Evolutionary conservation across 2,797 vertebrate genomes (phyloP), one percentile per base, ranked within the genome.

Genomic region (Galagoides demidoff): DNA sequence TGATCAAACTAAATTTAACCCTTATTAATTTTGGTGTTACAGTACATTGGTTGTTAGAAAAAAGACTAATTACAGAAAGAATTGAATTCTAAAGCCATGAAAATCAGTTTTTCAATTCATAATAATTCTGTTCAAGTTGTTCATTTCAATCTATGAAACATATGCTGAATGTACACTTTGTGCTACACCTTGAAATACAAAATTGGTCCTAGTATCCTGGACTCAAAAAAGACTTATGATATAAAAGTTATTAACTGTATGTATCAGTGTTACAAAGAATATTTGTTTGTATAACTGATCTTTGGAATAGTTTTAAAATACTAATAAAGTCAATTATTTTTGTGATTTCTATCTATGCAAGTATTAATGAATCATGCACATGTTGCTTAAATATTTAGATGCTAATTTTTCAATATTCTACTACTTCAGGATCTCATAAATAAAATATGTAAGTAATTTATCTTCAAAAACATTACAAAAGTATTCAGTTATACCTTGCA

Each of bases 121-220:
- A 89, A 82, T 9, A 93, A 63, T 96, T 95, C 23, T 23, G 37
- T 63, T 86, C 31, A 93, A 74, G 0, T 2, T 71, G 17, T 64
- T 83, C 19, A 74, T 96, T 94, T 92, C 34, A 92, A 76, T 27
- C 78, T 59, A 71, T 88, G 57, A 89, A 89, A 93, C 5, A 92
- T 23, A 93, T n/a, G 39, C 22, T 78, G 27, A 90, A 27, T 17
- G 81, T 61, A 68, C 84, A 89, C 13, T 64, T 76, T 84, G 5
- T 87, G 2, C 29, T 34, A 59, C 20, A 39, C 22, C 23, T 83
- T 95, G 31, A 92, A 90, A 79, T 29, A 61, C 3, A 59, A 82
- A 73, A 27, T 31, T 92, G 39, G 25, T 68, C 83, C 9, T 89
- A 59, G 43, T 83, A 93, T 43, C 31, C 22, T 34, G 49, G 71